A percentile compares a stretch with the other conserved stretches of the same genome.
phyloP scores from a whole-genome alignment of 2,113 vertebrate genomes.

The Oncorhynchus kisutch region DNA sequence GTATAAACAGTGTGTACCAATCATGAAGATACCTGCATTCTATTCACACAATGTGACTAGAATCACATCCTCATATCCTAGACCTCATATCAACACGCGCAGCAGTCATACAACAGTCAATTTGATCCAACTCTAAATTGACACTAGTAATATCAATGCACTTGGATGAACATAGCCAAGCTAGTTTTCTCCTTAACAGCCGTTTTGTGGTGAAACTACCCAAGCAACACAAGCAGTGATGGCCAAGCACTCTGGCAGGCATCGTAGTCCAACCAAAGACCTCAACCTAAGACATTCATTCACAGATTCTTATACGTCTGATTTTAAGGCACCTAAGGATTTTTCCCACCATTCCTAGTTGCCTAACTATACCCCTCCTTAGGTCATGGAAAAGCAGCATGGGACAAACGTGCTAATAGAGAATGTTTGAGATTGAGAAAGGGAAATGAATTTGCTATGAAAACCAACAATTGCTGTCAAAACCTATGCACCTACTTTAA shows the following conservation, averaged over 20 bases:
- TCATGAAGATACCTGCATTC: neutral
- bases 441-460: neutral
- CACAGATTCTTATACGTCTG: constrained; percentile 51
- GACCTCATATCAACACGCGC: constrained; percentile 46
- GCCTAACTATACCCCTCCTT: constrained; percentile 60
- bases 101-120: constrained; percentile 48
- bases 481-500: neutral
- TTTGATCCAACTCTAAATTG: constrained; percentile 40
- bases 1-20: neutral
- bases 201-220: constrained; percentile 51
- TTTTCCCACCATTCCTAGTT: constrained; percentile 66
- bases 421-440: neutral
- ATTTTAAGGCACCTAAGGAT: constrained; percentile 79
- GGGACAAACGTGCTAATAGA: constrained; percentile 12
- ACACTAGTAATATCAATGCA: neutral
- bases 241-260: constrained; percentile 37
- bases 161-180: constrained; percentile 40
- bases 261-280: constrained; percentile 35
- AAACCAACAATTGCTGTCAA: neutral
- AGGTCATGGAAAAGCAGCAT: constrained; percentile 27
- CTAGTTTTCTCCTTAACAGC: constrained; percentile 54
- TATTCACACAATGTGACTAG: neutral
- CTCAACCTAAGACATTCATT: constrained; percentile 50
- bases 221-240: constrained; percentile 23
- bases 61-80: too few species aligned